Conservation (phyloP, 2,797 vertebrate genomes). For the Hafferia zeledoni region DNA sequence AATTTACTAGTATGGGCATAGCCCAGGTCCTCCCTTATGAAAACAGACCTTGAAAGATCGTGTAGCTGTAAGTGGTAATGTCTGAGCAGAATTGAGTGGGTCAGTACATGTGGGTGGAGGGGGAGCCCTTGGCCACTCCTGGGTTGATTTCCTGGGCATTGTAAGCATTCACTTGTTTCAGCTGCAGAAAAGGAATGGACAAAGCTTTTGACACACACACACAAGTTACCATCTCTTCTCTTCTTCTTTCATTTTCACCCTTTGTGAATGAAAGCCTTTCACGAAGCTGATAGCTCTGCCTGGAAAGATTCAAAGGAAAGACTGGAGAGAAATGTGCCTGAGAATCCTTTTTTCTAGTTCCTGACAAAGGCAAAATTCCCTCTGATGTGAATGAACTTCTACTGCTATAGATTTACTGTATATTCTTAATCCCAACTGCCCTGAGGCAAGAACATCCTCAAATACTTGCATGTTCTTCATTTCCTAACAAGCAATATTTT, state of each 20-base stretch:
- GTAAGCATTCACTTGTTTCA: background rate
- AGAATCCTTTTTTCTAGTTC: background rate
- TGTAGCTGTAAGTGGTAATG: background rate
- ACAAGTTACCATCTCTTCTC: background rate
- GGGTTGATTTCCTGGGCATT: background rate
- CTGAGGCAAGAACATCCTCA: background rate
- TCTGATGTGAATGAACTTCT: background rate
- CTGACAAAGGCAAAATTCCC: background rate
- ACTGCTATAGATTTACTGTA: background rate
- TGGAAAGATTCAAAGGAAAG: background rate
- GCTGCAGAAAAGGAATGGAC: background rate
- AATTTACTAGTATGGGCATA: background rate
- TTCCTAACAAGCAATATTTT: conserved; percentile 25
- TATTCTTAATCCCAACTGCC: background rate
- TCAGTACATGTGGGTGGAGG: rapidly evolving
- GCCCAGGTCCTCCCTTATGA: background rate
- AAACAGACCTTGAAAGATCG: background rate
- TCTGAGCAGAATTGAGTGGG: background rate
- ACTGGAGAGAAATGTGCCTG: background rate
- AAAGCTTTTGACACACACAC: rapidly evolving
- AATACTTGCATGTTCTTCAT: background rate
- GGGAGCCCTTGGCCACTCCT: background rate
- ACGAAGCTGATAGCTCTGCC: background rate
- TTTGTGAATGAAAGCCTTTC: background rate
- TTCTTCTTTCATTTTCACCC: background rate